phyloP scores from a whole-genome alignment of 2,113 vertebrate genomes.

The Anas platyrhynchos region DNA sequence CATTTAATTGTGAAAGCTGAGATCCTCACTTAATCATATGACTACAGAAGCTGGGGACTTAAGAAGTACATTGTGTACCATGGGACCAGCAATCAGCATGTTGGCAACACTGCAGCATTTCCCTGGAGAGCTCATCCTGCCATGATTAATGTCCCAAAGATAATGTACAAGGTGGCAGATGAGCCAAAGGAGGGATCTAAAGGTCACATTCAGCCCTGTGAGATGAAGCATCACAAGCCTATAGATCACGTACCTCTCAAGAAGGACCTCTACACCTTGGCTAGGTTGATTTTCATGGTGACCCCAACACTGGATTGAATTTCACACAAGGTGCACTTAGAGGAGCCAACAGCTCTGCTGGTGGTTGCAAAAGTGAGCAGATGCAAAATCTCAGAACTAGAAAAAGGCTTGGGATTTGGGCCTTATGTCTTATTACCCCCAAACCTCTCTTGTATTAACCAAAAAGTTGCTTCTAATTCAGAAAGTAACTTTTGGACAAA shows the following conservation, averaged over 20 bases:
- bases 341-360: neutral
- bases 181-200: constrained; percentile 6
- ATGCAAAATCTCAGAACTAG: neutral
- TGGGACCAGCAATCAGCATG: neutral
- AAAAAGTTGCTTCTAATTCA: neutral
- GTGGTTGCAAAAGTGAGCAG: neutral
- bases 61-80: neutral
- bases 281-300: neutral
- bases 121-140: constrained; percentile 1
- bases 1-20: constrained; percentile 33
- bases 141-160: constrained; percentile 15
- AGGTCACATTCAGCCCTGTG: constrained; percentile 27
- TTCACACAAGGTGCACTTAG: neutral
- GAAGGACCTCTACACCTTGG: neutral
- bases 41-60: neutral
- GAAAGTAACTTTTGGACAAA: neutral
- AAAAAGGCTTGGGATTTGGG: neutral
- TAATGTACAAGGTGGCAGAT: constrained; percentile 25
- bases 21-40: constrained; percentile 4
- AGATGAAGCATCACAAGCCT: neutral
- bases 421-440: neutral
- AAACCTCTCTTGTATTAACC: neutral
- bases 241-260: neutral
- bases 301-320: neutral
- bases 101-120: constrained; percentile 19